Conservation (phyloP, 2,797 vertebrate genomes). For the Decapterus maruadsi region DNA sequence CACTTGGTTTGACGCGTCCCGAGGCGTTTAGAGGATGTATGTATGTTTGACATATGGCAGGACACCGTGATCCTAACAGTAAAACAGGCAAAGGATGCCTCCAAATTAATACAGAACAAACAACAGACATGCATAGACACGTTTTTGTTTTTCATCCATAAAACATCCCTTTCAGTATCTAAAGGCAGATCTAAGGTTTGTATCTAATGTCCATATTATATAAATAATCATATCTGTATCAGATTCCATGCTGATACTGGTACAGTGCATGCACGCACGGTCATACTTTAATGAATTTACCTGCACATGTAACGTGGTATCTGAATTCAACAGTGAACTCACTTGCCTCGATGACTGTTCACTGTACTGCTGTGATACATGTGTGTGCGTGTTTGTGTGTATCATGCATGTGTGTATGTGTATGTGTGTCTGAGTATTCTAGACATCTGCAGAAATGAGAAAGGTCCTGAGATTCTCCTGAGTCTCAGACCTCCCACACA, state of each 20-base stretch:
- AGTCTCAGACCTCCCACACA: slow-evolving; percentile 73
- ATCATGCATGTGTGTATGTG: slow-evolving; percentile 8
- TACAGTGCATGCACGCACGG: no score
- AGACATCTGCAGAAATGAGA: slow-evolving; percentile 79
- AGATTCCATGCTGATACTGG: no score
- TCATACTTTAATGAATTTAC: neutral
- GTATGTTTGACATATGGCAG: no score
- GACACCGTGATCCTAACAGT: neutral
- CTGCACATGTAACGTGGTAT: neutral
- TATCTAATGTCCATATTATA: no score
- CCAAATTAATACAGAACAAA: neutral
- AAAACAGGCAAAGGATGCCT: neutral
- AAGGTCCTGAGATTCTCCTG: slow-evolving; percentile 75
- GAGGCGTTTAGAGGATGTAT: neutral
- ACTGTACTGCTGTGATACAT: neutral
- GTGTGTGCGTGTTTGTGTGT: neutral
- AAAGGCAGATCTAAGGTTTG: no score
- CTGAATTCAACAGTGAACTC: slow-evolving; percentile 23
- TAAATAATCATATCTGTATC: no score
- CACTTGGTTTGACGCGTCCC: neutral
- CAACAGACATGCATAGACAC: no score
- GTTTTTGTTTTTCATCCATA: no score
- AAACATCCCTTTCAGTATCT: no score
- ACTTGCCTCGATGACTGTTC: neutral
- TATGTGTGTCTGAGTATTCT: slow-evolving; percentile 43